Percentiles rank a stretch among this genome's conserved stretches.
phyloP scores from a whole-genome alignment of 2,888 invertebrate genomes.

The Nezara viridula region DNA sequence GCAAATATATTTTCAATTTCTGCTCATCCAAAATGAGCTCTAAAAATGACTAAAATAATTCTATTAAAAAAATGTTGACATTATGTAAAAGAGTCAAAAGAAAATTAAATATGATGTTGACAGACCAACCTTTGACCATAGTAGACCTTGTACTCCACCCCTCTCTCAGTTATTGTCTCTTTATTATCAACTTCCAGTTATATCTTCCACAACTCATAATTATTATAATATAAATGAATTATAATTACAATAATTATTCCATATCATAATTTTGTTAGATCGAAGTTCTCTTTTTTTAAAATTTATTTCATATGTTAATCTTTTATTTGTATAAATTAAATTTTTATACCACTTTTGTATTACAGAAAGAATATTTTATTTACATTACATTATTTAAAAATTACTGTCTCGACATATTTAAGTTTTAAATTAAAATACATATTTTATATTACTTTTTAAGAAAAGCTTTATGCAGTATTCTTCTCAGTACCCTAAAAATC shows the following conservation, averaged over 20 bases:
- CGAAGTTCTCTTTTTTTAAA: background rate
- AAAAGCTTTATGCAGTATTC: no score
- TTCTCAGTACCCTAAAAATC: no score
- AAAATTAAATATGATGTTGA: slow-evolving; percentile 27
- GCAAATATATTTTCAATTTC: background rate
- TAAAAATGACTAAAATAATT: background rate
- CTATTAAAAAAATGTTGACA: background rate
- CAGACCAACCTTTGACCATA: slow-evolving; percentile 47
- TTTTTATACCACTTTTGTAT: background rate
- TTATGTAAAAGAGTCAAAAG: background rate
- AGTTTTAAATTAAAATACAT: no score
- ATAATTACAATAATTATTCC: no score
- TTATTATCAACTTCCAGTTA: slow-evolving; percentile 51
- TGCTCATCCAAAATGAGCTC: background rate
- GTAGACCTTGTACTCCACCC: slow-evolving; percentile 16
- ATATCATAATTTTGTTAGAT: background rate
- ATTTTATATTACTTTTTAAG: no score
- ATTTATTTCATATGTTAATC: background rate
- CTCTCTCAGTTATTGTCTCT: background rate
- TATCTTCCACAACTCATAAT: slow-evolving; percentile 13
- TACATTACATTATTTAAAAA: no score
- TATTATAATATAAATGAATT: no score
- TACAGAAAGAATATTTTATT: no score
- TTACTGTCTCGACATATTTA: no score
- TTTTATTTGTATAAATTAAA: background rate